Percentiles rank a stretch among this genome's conserved stretches.
These are phyloP conservation scores for Melanargia galathea DNA, from an alignment of 2,888 invertebrate genomes.

Conservation along the genomic window DNA sequence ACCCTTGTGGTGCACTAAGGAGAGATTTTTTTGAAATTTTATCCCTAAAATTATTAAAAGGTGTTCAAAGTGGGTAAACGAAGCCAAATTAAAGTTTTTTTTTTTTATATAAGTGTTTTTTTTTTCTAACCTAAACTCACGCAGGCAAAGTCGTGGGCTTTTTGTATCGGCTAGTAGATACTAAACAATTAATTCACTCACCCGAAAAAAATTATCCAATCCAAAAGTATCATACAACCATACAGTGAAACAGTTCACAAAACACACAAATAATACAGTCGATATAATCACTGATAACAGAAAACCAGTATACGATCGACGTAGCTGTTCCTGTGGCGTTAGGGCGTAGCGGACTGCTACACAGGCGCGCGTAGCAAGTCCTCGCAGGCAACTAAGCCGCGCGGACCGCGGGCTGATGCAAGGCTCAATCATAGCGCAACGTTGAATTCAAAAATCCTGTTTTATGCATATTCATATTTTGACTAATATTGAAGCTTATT, in stretches of 20 bases:
- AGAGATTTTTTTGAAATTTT: no score
- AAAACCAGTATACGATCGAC: slow-evolving; percentile 19
- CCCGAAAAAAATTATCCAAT: slow-evolving; percentile 32
- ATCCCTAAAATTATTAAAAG: no score
- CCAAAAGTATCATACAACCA: slow-evolving; percentile 28
- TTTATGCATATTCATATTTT: background rate
- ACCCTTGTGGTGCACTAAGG: no score
- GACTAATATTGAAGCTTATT: no score
- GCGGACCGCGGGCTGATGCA: slow-evolving; percentile 48
- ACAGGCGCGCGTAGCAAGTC: slow-evolving; percentile 51
- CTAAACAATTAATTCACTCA: slow-evolving; percentile 20
- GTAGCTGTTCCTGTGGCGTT: slow-evolving; percentile 36
- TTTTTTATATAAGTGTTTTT: no score
- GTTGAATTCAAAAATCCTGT: slow-evolving; percentile 19
- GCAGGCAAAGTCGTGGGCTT: no score
- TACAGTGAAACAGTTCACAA: slow-evolving; percentile 34
- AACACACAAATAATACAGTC: slow-evolving; percentile 29
- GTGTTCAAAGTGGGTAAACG: no score
- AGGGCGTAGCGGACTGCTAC: slow-evolving; percentile 37
- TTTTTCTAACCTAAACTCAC: no score
- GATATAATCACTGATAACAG: slow-evolving; percentile 22
- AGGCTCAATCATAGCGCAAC: slow-evolving; percentile 45
- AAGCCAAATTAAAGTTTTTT: no score
- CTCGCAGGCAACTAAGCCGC: slow-evolving; percentile 61
- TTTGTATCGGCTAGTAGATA: no score